Base-by-base conservation (phyloP, 92 coral and sea anemone species). In the Plumapathes pennacea region DNA sequence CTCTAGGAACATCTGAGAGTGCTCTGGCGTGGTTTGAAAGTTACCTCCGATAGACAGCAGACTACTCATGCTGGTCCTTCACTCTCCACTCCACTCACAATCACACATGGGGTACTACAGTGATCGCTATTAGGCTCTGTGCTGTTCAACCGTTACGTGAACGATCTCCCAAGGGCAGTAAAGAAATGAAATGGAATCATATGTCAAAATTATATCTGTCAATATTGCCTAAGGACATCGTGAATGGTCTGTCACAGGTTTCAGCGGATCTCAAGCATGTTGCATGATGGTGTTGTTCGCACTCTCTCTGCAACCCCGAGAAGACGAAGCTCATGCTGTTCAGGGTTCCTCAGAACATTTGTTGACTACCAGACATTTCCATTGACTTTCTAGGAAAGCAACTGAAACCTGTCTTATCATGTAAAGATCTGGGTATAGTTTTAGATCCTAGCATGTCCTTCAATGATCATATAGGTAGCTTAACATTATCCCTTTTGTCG, bases 271-370 rank as follows among this genome's bases (percentile, higher is more conserved):
- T 71, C 17, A 21, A 60, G 38, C 69, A 32, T 26, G 57, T 59
- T 50, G 70, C 78, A 31, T 69, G 30, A 33, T 71, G 78, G 78
- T 46, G 19, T 46, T 71, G 78, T 38, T 59, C 69, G 28, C 58
- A 60, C 31, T 60, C 38, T 5, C 44, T 64, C 10, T 31, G 46
- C 9, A 64, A 64, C 46, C 71, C 45, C 12, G 14, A 64, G 2
- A 64, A 64, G 46, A 64, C 62, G 6, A 33, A 64, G 71, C 21
- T 64, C 9, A 29, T 64, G 22, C 64, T n/a, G n/a, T n/a, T n/a
- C n/a, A n/a, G n/a, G n/a, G n/a, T n/a, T n/a, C 43, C 14, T 58
- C 43, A 39, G 65, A 38, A n/a, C n/a, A n/a, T n/a, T n/a, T n/a
- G n/a, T n/a, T n/a, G n/a, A n/a, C n/a, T 57, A 32, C 56, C 49